Base-by-base conservation (phyloP, 2,888 invertebrate species). In the Thumatha senex region DNA sequence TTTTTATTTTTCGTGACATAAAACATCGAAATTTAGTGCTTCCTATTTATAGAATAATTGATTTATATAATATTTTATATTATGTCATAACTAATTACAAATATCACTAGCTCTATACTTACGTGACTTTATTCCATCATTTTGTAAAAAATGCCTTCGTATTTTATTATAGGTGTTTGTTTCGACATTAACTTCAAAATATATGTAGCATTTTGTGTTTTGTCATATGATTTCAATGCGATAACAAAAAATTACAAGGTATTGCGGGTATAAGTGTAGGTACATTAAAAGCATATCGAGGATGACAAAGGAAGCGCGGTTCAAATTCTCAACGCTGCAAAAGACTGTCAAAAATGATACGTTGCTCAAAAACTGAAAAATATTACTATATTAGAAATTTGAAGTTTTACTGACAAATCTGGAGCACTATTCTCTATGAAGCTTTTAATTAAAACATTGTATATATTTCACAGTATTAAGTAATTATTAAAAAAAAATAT, bases 11-110 rank as follows among this genome's bases (percentile, higher is more conserved):
- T 70, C 60, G 89, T 89, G 89, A 83, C 80, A 80, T 83, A 86
- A 82, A 87, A 89, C 87, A 88, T 89, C 83, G 81, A 88, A 88
- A 84, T 85, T 89, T 89, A 89, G 89, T 89, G 89, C 89, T 85
- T 80, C 74, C 84, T 86, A 86, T 84, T 79, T 75, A 80, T 80
- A 82, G 73, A 80, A 75, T 82, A 77, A 80, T 79, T 77, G 67
- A 76, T 76, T 71, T 72, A 72, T 66, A 67, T 70, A 63, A 58
- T 58, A 60, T 58, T 56, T 59, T 61, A 40, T 46, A 51, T 52
- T 48, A 56, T 36, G 54, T 60, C 53, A 51, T 55, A 55, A 54
- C 61, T 67, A 52, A 51, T 58, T 59, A 61, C 58, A 58, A 55
- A 56, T 49, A 58, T 61, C 67, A 70, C 64, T 46, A 40, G 15